Conservation (phyloP, 2,113 vertebrate genomes). For the Thamnaconus septentrionalis region DNA sequence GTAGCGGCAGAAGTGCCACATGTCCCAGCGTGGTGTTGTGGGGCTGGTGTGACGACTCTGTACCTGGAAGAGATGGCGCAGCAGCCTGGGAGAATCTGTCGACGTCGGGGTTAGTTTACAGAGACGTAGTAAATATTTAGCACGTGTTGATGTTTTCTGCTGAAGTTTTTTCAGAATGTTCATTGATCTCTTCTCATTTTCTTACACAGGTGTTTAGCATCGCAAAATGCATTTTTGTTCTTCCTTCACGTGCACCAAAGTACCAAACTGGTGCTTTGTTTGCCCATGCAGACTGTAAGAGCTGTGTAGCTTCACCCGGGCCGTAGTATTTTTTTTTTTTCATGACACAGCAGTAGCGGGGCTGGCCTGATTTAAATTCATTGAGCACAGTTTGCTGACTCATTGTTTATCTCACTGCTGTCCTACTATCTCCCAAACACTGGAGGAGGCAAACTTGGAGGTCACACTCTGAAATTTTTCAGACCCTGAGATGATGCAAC, state of each 20-base stretch:
- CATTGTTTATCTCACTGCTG: conserved; percentile 52
- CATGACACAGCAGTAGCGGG: conserved; percentile 58
- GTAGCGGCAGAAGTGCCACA: conserved; percentile 58
- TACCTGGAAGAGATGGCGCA: conserved; percentile 61
- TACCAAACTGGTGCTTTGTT: too few species aligned
- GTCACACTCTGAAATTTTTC: too few species aligned
- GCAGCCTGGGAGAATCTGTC: conserved; percentile 37
- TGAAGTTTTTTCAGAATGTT: neutral
- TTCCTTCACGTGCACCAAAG: neutral
- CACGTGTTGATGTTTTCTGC: neutral
- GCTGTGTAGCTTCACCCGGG: too few species aligned
- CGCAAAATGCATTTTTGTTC: neutral
- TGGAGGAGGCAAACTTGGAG: too few species aligned
- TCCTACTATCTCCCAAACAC: conserved; percentile 25
- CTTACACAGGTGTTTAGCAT: too few species aligned
- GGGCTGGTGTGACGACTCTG: conserved; percentile 64
- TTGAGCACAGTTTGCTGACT: conserved; percentile 66
- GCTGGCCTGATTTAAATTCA: conserved; percentile 67
- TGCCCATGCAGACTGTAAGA: too few species aligned
- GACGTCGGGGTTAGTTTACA: too few species aligned
- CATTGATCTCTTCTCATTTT: neutral
- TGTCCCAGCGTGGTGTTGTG: conserved; percentile 68
- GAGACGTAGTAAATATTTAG: too few species aligned
- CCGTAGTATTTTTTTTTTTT: conserved; percentile 1
- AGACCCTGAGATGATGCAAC: too few species aligned